phyloP scores from a whole-genome alignment of 2,888 invertebrate genomes.

The Agrochola lota region DNA sequence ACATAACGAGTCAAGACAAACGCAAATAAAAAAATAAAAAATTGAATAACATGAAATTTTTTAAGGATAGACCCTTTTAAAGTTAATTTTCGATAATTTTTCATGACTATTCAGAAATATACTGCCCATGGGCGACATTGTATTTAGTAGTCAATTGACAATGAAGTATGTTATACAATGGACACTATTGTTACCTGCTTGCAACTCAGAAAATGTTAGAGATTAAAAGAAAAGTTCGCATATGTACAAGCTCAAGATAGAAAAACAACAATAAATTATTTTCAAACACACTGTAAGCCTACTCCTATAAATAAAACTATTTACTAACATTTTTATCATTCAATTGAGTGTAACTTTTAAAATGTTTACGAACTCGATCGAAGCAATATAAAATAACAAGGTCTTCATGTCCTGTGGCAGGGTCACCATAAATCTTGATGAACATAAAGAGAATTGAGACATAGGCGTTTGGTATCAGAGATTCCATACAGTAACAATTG shows the following conservation, averaged over 20 bases:
- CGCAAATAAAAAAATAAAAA: too few relatives aligned
- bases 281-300: background rate
- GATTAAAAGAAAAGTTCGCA: background rate
- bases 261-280: background rate
- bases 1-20: too few relatives aligned
- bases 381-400: background rate
- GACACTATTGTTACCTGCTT: background rate
- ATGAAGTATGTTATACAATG: conserved; percentile 6
- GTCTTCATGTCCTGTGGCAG: background rate
- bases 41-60: too few relatives aligned
- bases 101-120: too few relatives aligned
- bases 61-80: too few relatives aligned
- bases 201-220: background rate
- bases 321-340: background rate
- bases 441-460: background rate
- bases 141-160: conserved; percentile 8
- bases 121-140: too few relatives aligned
- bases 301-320: too few relatives aligned
- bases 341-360: background rate
- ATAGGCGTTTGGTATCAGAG: background rate
- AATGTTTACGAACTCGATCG: background rate
- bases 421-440: conserved; percentile 13
- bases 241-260: background rate
- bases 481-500: conserved; percentile 26
- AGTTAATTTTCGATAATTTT: too few relatives aligned